Base-by-base conservation (phyloP, 2,888 invertebrate genomes). In the Metellina segmentata region DNA sequence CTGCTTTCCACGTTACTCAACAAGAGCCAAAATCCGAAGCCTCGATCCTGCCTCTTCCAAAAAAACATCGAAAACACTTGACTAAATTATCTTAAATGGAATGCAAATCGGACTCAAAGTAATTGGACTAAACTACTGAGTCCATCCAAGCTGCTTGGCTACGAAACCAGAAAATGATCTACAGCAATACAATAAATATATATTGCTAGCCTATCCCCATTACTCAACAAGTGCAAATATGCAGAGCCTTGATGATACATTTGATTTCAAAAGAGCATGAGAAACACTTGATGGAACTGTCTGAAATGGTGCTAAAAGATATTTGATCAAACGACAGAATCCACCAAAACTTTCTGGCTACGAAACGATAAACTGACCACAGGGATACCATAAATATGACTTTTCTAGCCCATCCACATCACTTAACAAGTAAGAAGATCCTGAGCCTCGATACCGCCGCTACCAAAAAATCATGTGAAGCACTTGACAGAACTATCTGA, bases 121-220 rank as follows among this genome's bases (percentile, higher is more conserved):
- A n/a, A 19, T 16, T 49, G 19, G 8, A 9, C 71, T 34, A 83
- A 83, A 71, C 7, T n/a, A 20, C 51, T 11, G 51, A 74, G 71
- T 82, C 71, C 51, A 51, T 82, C 51, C 49, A 81, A 81, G 69
- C n/a, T 48, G 49, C 48, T 16, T 51, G 82, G 19, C 51, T 19
- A 71, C n/a, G 71, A 51, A 49, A 82, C 13, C 61, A 75, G 61
- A 49, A 85, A 77, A 49, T 74, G 72, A 74, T 71, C n/a, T 16
- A 16, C 19, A 71, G 79, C 61, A 71, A 13, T 53, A 81, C 74
- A 53, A 51, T 88, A 88, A 81, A 34, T 34, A 34, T 34, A 4
- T 34, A 34, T 34, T 34, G 34, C 34, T 34, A 34, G 34, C 34
- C 34, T 34, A 34, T 34, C 34, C 34, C 1, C 34, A 34, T 34